Conservation (phyloP, 2,113 vertebrate species). For the Gila orcuttii region DNA sequence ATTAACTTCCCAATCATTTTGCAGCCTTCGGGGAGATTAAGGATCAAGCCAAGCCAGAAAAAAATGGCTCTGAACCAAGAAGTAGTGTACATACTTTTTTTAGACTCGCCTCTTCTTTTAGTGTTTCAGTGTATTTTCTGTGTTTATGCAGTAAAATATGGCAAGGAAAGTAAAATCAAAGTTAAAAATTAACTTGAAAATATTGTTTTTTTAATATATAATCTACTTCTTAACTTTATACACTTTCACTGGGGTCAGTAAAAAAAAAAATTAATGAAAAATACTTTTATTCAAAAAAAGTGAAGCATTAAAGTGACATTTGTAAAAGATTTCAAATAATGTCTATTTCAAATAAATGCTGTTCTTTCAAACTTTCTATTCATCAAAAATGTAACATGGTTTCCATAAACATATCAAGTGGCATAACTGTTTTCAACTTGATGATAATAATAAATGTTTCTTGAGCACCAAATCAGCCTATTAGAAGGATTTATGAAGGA, state of each 20-base stretch:
- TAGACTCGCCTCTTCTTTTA: slow-evolving; percentile 14
- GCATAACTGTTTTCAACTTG: not conserved
- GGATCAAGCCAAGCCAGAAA: slow-evolving; percentile 22
- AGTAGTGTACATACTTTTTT: slow-evolving; percentile 20
- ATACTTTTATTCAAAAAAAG: too few species aligned
- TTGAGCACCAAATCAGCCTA: not conserved
- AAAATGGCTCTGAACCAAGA: slow-evolving; percentile 36
- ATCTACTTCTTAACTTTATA: not conserved
- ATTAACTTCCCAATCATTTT: slow-evolving; percentile 48
- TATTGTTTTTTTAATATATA: not conserved
- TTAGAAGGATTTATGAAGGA: not conserved
- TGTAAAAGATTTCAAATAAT: too few species aligned
- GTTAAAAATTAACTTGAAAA: not conserved
- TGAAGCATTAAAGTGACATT: too few species aligned
- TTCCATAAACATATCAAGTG: too few species aligned
- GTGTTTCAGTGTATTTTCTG: slow-evolving; percentile 29
- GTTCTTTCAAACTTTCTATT: too few species aligned
- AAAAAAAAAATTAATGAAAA: too few species aligned
- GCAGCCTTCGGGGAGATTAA: slow-evolving; percentile 43
- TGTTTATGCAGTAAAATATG: not conserved
- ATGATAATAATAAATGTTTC: not conserved
- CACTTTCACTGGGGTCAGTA: too few species aligned
- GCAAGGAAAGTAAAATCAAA: not conserved
- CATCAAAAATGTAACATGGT: too few species aligned
- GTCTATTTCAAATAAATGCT: too few species aligned